These are phyloP conservation scores for Carlito syrichta DNA, from an alignment of 2,113 vertebrate species.

Conservation along the genomic window DNA sequence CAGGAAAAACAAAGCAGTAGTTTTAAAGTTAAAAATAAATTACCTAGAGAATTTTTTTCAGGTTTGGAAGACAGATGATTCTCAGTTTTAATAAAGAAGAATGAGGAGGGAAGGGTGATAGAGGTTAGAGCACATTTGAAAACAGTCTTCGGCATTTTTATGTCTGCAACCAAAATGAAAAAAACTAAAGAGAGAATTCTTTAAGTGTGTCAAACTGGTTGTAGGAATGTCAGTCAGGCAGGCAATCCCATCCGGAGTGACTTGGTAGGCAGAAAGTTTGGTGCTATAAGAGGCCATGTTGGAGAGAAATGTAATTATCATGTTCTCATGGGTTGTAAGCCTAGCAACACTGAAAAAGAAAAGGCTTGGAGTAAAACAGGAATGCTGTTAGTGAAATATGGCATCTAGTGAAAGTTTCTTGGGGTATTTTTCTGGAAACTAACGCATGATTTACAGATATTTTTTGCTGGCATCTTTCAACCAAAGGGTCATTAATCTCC, in stretches of 20 bases:
- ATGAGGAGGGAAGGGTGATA: background rate
- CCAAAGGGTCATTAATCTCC: constrained; percentile 39
- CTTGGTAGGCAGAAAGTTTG: background rate
- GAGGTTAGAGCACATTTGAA: background rate
- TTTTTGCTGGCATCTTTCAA: constrained; percentile 33
- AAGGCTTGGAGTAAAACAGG: background rate
- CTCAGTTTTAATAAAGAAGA: background rate
- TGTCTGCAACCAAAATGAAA: background rate
- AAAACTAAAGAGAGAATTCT: background rate
- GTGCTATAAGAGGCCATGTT: background rate
- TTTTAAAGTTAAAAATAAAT: background rate
- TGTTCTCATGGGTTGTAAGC: background rate
- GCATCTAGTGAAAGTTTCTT: constrained; percentile 22
- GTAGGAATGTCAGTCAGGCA: background rate
- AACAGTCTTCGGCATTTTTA: background rate
- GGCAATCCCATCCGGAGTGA: background rate
- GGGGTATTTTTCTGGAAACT: background rate
- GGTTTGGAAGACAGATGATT: background rate
- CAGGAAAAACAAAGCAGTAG: background rate
- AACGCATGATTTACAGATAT: constrained; percentile 46
- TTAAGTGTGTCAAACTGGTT: background rate
- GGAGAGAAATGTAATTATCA: background rate
- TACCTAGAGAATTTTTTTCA: background rate
- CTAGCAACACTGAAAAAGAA: background rate
- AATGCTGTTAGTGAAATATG: background rate